Percentiles rank a stretch among this genome's conserved stretches.
These are phyloP conservation scores for Sander lucioperca DNA, from an alignment of 2,113 vertebrate species.

Conservation along the genomic window DNA sequence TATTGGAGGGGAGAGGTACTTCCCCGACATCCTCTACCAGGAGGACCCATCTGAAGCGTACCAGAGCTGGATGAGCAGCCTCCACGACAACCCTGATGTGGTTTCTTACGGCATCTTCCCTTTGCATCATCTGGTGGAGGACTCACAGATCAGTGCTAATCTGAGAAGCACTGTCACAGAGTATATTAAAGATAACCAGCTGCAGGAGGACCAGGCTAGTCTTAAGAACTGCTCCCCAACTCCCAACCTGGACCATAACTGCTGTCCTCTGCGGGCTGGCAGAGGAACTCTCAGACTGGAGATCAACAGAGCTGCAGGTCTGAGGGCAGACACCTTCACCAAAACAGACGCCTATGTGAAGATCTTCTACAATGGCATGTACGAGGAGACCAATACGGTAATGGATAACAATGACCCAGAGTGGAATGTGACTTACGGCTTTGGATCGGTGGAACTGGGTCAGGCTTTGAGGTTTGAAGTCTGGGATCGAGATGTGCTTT, in stretches of 20 bases:
- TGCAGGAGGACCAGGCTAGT: constrained; percentile 55
- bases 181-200: constrained; percentile 81
- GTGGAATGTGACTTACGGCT: constrained; percentile 79
- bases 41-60: constrained; percentile 77
- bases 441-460: constrained; percentile 81
- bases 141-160: constrained; percentile 74
- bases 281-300: constrained; percentile 75
- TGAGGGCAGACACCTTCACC: constrained; percentile 81
- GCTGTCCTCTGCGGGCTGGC: constrained; percentile 80
- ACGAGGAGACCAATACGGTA: constrained; percentile 78
- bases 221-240: constrained; percentile 75
- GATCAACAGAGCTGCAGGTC: constrained; percentile 75
- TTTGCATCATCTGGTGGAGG: constrained; percentile 81
- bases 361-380: constrained; percentile 80
- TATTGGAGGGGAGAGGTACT: constrained; percentile 81
- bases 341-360: constrained; percentile 84
- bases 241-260: constrained; percentile 83
- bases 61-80: constrained; percentile 82
- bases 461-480: constrained; percentile 83
- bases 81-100: constrained; percentile 80
- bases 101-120: constrained; percentile 83
- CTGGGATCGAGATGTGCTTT: constrained; percentile 84
- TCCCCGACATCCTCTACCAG: constrained; percentile 79
- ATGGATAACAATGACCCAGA: constrained; percentile 80
- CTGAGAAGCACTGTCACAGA: constrained; percentile 70